Base-by-base conservation (phyloP, 1,140 invertebrate genomes). In the Chymomyza costata region DNA sequence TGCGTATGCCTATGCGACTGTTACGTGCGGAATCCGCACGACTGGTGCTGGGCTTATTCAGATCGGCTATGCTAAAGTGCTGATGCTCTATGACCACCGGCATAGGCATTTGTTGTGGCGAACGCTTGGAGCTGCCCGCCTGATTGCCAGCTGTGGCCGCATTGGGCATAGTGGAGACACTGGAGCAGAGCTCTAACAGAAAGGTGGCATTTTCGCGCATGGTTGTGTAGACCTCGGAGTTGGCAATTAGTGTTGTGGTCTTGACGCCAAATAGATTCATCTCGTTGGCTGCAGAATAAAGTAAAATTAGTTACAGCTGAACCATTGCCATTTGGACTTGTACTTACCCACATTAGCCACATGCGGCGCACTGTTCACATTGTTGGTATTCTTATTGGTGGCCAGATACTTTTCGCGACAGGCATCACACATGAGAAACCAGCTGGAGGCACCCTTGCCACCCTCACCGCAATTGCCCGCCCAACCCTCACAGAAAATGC, bases 161-260 rank as follows among this genome's bases (percentile, higher is more conserved):
- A 8, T 25, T 32, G 1, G 55, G 15, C 1, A 62, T 52, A 6
- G 46, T 63, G 14, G 65, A 52, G 2, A 60, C 62, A 31, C 68
- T 67, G 2, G 84, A 85, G 31, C 82, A 85, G 37, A 99, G 84
- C 78, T 98, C 96, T 43, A 99, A 86, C 7, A 99, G 86, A 83
- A 99, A 99, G 86, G 97, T 91, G 0, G 97, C 95, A 86, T 99
- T 99, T 76, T 96, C 95, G 58, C 93, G 94, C 88, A 99, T 94
- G 0, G 81, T 85, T 15, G 81, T 82, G 30, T 84, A 86, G 8
- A 86, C 70, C 45, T 86, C 84, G 1, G 83, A 69, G n/a, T 86
- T 86, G 52, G 83, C 74, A 15, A 84, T 81, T 30, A 85, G 3
- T 1, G 76, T 81, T 2, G 74, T 78, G 1, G 78, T 70, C 45